phyloP scores from a whole-genome alignment of 2,113 vertebrate genomes.

The Cyprinodon brontotheroides region DNA sequence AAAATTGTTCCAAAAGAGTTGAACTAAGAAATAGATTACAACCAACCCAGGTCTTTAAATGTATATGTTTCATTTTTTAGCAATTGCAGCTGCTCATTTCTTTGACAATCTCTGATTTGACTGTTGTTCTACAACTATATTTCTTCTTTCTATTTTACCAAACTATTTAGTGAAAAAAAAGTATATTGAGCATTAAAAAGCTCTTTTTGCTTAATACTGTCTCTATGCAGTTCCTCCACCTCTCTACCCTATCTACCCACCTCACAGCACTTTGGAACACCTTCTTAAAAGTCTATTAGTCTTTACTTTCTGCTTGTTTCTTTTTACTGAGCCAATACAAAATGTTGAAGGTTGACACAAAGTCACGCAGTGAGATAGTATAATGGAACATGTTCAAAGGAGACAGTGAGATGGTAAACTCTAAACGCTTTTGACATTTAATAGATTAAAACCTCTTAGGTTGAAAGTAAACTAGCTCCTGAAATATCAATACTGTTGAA shows the following conservation, averaged over 20 bases:
- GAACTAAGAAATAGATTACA: neutral
- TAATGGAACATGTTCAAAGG: slow-evolving; percentile 22
- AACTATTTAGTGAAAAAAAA: slow-evolving; percentile 21
- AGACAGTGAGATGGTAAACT: neutral
- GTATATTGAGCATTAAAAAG: slow-evolving; percentile 20
- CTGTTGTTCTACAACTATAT: slow-evolving; percentile 21
- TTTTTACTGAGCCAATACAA: slow-evolving; percentile 20
- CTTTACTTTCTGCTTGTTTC: slow-evolving; percentile 4
- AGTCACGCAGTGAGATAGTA: neutral
- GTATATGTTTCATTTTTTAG: neutral
- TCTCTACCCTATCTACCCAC: slow-evolving; percentile 20
- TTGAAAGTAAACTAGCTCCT: neutral
- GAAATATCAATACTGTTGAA: neutral
- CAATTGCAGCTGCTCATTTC: neutral
- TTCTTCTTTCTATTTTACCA: slow-evolving; percentile 23
- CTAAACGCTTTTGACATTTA: neutral
- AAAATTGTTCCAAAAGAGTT: neutral
- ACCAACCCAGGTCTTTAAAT: neutral
- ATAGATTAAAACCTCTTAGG: neutral
- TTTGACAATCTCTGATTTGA: slow-evolving; percentile 7
- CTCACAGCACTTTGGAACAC: neutral
- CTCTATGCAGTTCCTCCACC: slow-evolving; percentile 17
- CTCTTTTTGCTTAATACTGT: too few relatives aligned
- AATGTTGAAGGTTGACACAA: slow-evolving; percentile 16
- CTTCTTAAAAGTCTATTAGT: too few relatives aligned